phyloP scores from a whole-genome alignment of 1,140 invertebrate genomes.

The Brachionus angularis region DNA sequence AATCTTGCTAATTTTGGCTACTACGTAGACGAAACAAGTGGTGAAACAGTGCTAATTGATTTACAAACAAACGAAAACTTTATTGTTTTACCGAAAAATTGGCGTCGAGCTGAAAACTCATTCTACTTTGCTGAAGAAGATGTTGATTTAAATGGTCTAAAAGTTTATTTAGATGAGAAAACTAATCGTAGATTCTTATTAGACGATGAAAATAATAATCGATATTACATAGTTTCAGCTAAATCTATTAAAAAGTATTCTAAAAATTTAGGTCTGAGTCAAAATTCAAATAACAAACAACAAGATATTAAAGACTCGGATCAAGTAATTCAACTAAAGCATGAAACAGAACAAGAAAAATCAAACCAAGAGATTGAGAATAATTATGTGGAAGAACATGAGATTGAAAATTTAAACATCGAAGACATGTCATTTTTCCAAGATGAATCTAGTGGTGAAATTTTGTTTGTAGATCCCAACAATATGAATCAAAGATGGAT shows the following conservation, averaged over 20 bases:
- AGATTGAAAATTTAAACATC: too few species aligned
- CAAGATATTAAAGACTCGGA: slow-evolving; percentile 15
- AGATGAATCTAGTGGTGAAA: too few species aligned
- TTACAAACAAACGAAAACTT: slow-evolving; percentile 4
- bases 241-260: slow-evolving; percentile 4
- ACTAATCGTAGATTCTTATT: slow-evolving; percentile 13
- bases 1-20: slow-evolving; percentile 2
- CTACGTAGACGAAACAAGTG: not conserved
- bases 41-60: not conserved
- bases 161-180: not conserved
- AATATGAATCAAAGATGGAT: slow-evolving; percentile 37
- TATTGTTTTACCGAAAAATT: slow-evolving; percentile 15
- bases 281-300: not conserved
- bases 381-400: too few species aligned
- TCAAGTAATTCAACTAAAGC: slow-evolving; percentile 2
- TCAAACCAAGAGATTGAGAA: too few species aligned
- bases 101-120: slow-evolving; percentile 6
- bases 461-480: too few species aligned
- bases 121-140: not conserved
- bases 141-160: not conserved
- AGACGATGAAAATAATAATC: slow-evolving; percentile 7
- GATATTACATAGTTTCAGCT: not conserved
- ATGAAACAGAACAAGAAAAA: not conserved
- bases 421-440: too few species aligned
- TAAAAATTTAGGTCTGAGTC: not conserved